phyloP scores from a whole-genome alignment of 2,113 vertebrate genomes.

The Furnarius figulus region DNA sequence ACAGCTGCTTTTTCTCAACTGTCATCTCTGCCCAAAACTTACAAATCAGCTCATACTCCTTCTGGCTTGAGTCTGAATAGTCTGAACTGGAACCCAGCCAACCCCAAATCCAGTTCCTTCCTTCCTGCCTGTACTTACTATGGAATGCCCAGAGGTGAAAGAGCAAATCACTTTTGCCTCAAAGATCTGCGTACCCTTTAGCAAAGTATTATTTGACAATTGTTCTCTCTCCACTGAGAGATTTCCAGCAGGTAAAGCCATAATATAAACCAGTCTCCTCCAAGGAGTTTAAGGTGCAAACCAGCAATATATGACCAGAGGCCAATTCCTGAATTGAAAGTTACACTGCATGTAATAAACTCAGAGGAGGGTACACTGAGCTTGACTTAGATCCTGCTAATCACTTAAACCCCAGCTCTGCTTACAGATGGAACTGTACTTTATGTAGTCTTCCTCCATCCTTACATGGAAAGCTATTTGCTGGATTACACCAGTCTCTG shows the following conservation, averaged over 20 bases:
- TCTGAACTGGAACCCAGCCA: not conserved
- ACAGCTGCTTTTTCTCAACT: not conserved
- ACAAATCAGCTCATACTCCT: not conserved
- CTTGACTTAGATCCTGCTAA: conserved; percentile 32
- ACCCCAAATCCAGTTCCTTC: conserved; percentile 14
- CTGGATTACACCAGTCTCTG: not conserved
- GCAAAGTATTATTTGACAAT: not conserved
- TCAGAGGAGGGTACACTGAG: not conserved
- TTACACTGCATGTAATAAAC: not conserved
- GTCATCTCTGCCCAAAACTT: not conserved
- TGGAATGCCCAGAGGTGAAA: not conserved
- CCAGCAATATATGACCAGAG: not conserved
- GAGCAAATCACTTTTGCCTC: not conserved
- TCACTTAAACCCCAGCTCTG: not conserved
- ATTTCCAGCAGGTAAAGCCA: not conserved
- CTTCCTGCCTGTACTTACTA: not conserved
- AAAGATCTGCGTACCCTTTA: not conserved
- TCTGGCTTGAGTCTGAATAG: not conserved
- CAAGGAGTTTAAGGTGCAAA: conserved; percentile 11
- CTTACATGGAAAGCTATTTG: conserved; percentile 39
- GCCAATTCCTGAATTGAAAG: not conserved
- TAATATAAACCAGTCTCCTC: not conserved
- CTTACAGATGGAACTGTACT: not conserved
- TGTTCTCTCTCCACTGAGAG: not conserved
- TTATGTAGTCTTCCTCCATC: not conserved